Conservation (phyloP, 2,113 vertebrate genomes). For the Neopipo cinnamomea region DNA sequence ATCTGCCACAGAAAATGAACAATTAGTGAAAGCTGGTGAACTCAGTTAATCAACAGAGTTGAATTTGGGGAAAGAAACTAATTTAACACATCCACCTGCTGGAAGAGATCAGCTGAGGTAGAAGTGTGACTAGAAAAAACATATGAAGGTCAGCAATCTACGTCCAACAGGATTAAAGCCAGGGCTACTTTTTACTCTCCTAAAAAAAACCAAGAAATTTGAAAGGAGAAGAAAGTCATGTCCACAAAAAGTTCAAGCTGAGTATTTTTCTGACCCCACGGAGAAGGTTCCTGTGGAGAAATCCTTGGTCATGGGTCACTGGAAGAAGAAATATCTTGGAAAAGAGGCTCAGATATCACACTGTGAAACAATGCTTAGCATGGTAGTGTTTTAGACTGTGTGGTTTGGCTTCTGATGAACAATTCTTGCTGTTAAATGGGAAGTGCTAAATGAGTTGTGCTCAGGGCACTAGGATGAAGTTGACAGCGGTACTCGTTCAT, state of each 20-base stretch:
- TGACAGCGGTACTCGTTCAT: not conserved
- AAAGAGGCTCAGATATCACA: not conserved
- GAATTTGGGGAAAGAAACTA: not conserved
- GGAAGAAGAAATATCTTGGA: slow-evolving; percentile 18
- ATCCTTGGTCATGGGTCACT: not conserved
- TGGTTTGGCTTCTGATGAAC: slow-evolving; percentile 15
- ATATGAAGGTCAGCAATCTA: not conserved
- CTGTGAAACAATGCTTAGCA: slow-evolving; percentile 19
- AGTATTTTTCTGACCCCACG: not conserved
- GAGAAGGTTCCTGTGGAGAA: slow-evolving; percentile 1
- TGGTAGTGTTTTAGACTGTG: not conserved
- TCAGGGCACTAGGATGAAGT: not conserved
- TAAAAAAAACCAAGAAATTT: not conserved
- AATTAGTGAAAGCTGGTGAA: not conserved
- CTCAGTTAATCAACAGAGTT: not conserved
- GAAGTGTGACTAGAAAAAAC: not conserved
- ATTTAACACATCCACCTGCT: not conserved
- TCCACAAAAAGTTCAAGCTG: not conserved
- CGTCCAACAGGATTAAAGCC: not conserved
- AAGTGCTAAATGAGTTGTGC: not conserved
- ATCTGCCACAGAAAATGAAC: not conserved
- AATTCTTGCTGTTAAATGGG: not conserved
- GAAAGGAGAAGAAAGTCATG: not conserved
- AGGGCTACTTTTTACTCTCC: not conserved
- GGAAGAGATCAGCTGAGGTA: not conserved